Evolutionary conservation across 1,140 invertebrate genomes (phyloP), one percentile per base, ranked within the genome.

Genomic region (Drosophila pandora): DNA sequence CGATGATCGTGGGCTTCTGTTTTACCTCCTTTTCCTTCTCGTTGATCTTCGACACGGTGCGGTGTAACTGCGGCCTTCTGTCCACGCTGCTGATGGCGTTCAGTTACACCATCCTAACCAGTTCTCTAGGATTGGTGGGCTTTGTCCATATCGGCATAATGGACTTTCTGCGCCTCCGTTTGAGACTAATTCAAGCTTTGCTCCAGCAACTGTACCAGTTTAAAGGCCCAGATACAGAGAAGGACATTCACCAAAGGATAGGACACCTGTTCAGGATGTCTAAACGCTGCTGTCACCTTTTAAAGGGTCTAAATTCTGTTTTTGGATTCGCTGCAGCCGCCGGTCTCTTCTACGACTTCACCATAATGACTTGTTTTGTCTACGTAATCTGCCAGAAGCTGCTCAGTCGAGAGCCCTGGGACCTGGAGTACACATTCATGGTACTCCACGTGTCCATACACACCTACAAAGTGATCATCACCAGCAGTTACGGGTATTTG

Each of bases 311-410:
- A 0, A 90, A 90, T 56, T 50, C 21, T 0, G 79, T 89, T 1
- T 87, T 77, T 39, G 63, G 76, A 5, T 70, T 71, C 43, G 62
- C 72, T 2, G 67, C 64, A 8, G 81, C 70, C 10, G 59, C 74
- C 2, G 81, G 80, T 1, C 32, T 90, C 2, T 90, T 90, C 41
- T 82, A 90, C 49, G 89, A 90, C 45, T 90, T 90, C 10, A 73
- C 71, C 0, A 57, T 90, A n/a, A 76, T 83, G 74, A 90, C 89
- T 41, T 76, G 68, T 45, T 77, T 87, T 17, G 74, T 79, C 5
- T 90, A 83, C 41, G 50, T 90, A 23, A 57, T 90, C 8, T 90
- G 84, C 32, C 81, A 90, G 13, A 89, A 87, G n/a, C n/a, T 85
- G 3, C 58, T 89, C 2, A 58, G 47, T 13, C 12, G 53, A 0